A percentile compares a stretch with the other conserved stretches of the same genome.
Conservation (phyloP, 2,888 invertebrate genomes). For the Eurytoma adleriae region DNA sequence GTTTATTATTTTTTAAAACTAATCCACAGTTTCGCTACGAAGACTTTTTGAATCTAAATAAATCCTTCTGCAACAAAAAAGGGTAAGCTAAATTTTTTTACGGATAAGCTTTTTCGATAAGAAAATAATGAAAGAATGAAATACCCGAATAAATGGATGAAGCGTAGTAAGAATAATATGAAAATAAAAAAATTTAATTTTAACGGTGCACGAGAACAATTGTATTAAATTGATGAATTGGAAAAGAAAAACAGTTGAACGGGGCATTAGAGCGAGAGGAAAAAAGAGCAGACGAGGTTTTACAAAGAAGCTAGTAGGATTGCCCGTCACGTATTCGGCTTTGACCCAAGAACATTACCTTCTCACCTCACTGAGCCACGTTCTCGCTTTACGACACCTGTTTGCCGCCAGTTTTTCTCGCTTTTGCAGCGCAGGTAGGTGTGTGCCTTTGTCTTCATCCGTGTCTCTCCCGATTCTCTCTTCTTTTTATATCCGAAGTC, state of each 20-base stretch:
- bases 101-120: too few relatives aligned
- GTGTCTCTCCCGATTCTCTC: not conserved
- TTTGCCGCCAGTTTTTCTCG: conserved; percentile 61
- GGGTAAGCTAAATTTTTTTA: too few relatives aligned
- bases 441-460: not conserved
- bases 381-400: conserved; percentile 70
- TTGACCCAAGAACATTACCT: conserved; percentile 54
- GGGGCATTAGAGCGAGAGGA: not conserved
- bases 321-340: conserved; percentile 64
- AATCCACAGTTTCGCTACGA: too few relatives aligned
- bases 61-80: too few relatives aligned
- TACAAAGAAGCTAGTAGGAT: conserved; percentile 53
- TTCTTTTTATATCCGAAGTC: not conserved
- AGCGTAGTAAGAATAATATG: not conserved
- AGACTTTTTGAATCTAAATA: too few relatives aligned
- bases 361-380: conserved; percentile 61
- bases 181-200: not conserved
- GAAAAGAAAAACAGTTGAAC: conserved; percentile 9
- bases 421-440: conserved; percentile 15
- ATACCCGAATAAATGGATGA: not conserved
- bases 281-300: conserved; percentile 7
- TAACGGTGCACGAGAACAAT: conserved; percentile 11
- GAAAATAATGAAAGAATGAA: too few relatives aligned
- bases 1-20: too few relatives aligned
- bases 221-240: conserved; percentile 40